A percentile compares a stretch with the other conserved stretches of the same genome.
Evolutionary conservation across 2,113 vertebrate species (phyloP).

Genomic region (Notechis scutatus): DNA sequence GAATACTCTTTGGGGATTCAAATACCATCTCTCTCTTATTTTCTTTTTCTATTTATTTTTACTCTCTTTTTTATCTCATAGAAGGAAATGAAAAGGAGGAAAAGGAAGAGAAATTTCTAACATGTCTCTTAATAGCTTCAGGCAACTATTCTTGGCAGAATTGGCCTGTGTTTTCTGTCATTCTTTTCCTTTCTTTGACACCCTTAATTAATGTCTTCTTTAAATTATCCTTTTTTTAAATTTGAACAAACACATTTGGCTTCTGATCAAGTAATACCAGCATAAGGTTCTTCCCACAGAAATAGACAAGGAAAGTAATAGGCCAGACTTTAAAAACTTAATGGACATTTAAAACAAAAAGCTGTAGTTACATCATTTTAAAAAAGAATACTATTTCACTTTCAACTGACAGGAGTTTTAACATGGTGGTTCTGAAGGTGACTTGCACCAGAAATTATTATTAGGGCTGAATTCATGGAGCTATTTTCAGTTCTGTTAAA

Average conservation of each 20-base stretch:
- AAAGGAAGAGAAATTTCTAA: background rate
- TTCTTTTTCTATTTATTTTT: background rate
- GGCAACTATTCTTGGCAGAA: background rate
- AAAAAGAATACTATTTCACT: background rate
- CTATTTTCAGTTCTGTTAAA: background rate
- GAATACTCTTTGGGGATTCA: background rate
- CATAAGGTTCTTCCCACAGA: background rate
- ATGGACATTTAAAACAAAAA: background rate
- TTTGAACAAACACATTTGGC: background rate
- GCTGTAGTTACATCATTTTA: background rate
- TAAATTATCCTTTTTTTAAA: background rate
- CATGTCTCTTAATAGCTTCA: background rate
- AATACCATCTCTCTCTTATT: background rate
- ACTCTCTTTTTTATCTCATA: background rate
- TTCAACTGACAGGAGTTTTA: background rate
- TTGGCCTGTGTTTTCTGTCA: background rate
- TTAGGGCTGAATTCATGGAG: background rate
- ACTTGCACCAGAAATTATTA: background rate
- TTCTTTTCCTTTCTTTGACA: background rate
- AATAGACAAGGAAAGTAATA: background rate
- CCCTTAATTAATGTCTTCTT: background rate
- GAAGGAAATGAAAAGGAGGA: background rate
- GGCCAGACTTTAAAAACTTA: background rate
- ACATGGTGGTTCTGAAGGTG: background rate
- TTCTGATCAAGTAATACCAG: background rate